A percentile compares a stretch with the other conserved stretches of the same genome.
These are phyloP conservation scores for Lepisosteus osseus DNA, from an alignment of 2,113 vertebrate species.

Conservation along the genomic window DNA sequence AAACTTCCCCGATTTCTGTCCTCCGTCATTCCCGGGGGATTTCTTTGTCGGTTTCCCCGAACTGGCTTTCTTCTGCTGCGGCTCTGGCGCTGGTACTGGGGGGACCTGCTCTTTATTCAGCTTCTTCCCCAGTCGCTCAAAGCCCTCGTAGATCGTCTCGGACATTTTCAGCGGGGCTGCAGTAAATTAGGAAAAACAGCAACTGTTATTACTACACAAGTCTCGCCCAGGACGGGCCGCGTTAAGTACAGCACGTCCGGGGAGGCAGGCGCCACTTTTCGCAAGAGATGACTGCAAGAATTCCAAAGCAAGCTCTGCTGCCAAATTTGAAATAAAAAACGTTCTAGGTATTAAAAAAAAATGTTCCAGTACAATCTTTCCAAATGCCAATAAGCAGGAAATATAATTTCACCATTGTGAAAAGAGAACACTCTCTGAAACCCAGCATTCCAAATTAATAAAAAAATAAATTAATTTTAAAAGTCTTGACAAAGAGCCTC, in stretches of 20 bases:
- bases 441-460: too few relatives aligned
- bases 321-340: not conserved
- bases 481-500: too few relatives aligned
- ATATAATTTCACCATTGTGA: too few relatives aligned
- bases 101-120: constrained; percentile 94
- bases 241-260: not conserved
- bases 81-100: constrained; percentile 51
- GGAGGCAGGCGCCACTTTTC: not conserved
- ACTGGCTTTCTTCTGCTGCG: constrained; percentile 55
- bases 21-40: constrained; percentile 10
- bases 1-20: constrained; percentile 35
- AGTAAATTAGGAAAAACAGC: constrained; percentile 10
- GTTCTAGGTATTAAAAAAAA: too few relatives aligned
- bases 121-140: constrained; percentile 76
- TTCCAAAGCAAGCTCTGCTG: not conserved
- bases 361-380: too few relatives aligned
- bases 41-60: constrained; percentile 59
- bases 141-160: constrained; percentile 73
- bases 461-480: too few relatives aligned
- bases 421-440: too few relatives aligned
- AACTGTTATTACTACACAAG: not conserved
- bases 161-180: constrained; percentile 69
- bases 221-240: not conserved
- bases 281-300: not conserved
- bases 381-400: too few relatives aligned